Percentiles rank a stretch among this genome's conserved stretches.
Conservation (phyloP, 2,113 vertebrate genomes). For the Theristicus caerulescens region DNA sequence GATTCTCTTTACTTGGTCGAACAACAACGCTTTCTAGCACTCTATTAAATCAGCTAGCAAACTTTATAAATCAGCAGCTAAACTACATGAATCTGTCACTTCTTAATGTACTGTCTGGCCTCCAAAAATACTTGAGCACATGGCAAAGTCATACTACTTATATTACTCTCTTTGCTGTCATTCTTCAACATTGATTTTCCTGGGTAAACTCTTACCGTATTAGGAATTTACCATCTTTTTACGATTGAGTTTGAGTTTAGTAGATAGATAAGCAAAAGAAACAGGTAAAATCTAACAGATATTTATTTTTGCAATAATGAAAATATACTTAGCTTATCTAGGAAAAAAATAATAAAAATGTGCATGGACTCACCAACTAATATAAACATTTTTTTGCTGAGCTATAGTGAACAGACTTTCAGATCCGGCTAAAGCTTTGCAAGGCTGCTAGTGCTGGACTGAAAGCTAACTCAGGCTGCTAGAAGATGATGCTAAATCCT, state of each 20-base stretch:
- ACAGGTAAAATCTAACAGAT: background rate
- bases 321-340: background rate
- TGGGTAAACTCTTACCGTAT: background rate
- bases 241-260: background rate
- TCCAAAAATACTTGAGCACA: conserved; percentile 41
- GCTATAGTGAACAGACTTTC: background rate
- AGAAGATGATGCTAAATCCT: conserved; percentile 42
- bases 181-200: conserved; percentile 36
- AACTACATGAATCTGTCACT: conserved; percentile 57
- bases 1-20: conserved; percentile 76
- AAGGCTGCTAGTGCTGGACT: background rate
- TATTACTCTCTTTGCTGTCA: background rate
- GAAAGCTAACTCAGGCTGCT: background rate
- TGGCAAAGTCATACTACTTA: conserved; percentile 28
- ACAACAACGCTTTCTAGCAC: conserved; percentile 71
- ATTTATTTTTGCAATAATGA: background rate
- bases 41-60: conserved; percentile 73
- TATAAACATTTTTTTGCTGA: background rate
- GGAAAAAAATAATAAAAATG: background rate
- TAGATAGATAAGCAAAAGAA: background rate
- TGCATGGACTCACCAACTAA: background rate
- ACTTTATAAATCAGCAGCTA: conserved; percentile 73
- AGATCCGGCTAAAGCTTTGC: background rate
- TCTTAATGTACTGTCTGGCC: conserved; percentile 49
- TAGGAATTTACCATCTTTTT: background rate